Base-by-base conservation (phyloP, 2,888 invertebrate species). In the Empis stercorea region DNA sequence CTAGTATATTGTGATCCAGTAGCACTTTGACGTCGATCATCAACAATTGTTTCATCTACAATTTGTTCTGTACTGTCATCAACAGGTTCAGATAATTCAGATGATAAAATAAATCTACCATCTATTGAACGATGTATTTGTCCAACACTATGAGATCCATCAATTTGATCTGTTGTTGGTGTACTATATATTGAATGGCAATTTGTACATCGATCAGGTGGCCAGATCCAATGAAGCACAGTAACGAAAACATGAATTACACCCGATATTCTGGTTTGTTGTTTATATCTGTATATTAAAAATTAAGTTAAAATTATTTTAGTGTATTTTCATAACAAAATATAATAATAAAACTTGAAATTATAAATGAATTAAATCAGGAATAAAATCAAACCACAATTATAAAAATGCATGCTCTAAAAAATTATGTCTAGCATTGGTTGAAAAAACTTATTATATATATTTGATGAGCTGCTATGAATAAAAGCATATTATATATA, bases 191-290 rank as follows among this genome's bases (percentile, higher is more conserved):
- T 68, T 53, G 70, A 69, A 47, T 68, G 69, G 53, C 73, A 74
- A 54, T 73, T 73, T 54, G 71, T 72, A 60, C 81, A 83, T 51
- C 83, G 79, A 65, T 81, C 80, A 62, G 78, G 75, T 62, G 82
- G 83, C 82, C 82, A 83, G 64, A 83, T 77, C 82, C 83, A 83
- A 70, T 82, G 84, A 58, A 77, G 68, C 59, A 80, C 73, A 68
- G 79, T 76, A 55, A 77, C 74, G 59, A 81, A 72, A 59, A 82
- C 77, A 71, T 78, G 84, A 56, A 65, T 65, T 80, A 88, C 73
- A 87, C 87, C 84, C 85, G 88, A 85, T 88, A 88, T 81, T 88
- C 88, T 78, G 87, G 87, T 80, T 84, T 86, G 81, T 81, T 87
- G 23, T 7, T 27, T 84, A 85, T 83, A 81, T 87, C 87, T 88